phyloP scores from a whole-genome alignment of 2,888 invertebrate species.

The Onthophagus sagittarius region DNA sequence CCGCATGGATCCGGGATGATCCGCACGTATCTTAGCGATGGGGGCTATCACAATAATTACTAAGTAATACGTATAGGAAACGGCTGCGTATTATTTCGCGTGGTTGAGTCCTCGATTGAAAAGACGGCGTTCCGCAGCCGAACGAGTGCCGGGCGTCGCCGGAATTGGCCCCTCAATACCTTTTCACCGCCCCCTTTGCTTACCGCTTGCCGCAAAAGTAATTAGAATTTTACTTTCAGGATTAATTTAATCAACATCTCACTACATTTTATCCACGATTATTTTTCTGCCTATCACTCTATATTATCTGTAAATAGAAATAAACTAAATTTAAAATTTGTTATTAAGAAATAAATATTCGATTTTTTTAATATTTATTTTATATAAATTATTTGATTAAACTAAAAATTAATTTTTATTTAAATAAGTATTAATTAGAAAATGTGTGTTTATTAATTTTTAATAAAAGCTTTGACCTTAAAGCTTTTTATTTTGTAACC shows the following conservation, averaged over 20 bases:
- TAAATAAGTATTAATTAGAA: not conserved
- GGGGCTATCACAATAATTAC: constrained; percentile 8
- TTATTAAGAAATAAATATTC: too few species aligned
- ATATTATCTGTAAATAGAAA: too few species aligned
- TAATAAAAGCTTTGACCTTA: too few species aligned
- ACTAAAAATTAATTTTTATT: too few species aligned
- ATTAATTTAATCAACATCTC: not conserved
- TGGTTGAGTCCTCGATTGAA: not conserved
- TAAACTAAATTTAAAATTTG: too few species aligned
- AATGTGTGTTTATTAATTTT: not conserved
- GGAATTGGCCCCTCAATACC: constrained; percentile 6
- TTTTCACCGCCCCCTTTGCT: constrained; percentile 3
- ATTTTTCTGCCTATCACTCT: too few species aligned
- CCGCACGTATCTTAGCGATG: constrained; percentile 6
- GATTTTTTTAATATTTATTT: too few species aligned
- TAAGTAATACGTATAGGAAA: not conserved
- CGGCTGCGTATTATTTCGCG: constrained; percentile 3
- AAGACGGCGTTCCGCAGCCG: not conserved
- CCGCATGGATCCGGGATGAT: constrained; percentile 2
- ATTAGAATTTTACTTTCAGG: not conserved
- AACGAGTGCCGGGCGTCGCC: not conserved
- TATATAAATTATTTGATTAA: too few species aligned
- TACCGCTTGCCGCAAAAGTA: not conserved
- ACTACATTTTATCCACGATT: too few species aligned
- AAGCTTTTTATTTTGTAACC: not conserved